These are phyloP conservation scores for Rhombomys opimus DNA, from an alignment of 2,113 vertebrate species.

Conservation along the genomic window DNA sequence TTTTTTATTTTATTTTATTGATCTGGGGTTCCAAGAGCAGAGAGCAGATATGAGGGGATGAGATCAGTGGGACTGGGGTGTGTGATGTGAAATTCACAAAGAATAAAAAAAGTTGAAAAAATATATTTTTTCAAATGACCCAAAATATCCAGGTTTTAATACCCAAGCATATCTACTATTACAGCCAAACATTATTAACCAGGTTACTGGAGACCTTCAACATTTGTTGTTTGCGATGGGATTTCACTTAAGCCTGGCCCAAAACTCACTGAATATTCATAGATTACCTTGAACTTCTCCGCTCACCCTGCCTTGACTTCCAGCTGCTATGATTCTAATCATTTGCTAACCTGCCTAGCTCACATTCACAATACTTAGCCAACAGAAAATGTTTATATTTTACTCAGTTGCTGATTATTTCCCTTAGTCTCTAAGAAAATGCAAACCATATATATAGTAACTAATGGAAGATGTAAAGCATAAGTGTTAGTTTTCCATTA, in stretches of 20 bases:
- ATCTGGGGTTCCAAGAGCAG: no score
- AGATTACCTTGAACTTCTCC: background rate
- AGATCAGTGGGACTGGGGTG: no score
- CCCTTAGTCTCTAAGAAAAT: slow-evolving; percentile 3
- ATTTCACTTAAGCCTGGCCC: background rate
- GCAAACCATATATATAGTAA: background rate
- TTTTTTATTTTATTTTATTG: no score
- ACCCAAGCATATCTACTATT: background rate
- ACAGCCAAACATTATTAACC: background rate
- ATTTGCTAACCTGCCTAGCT: background rate
- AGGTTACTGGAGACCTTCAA: background rate
- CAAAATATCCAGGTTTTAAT: background rate
- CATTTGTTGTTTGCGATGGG: background rate
- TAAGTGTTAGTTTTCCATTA: background rate
- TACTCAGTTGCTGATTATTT: background rate
- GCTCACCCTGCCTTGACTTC: background rate
- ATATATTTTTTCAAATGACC: background rate
- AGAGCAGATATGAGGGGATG: no score
- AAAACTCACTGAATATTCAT: background rate
- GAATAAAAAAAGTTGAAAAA: no score
- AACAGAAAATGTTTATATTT: background rate
- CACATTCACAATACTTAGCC: background rate
- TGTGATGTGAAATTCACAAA: no score
- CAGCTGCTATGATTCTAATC: background rate
- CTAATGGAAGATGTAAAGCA: background rate